A percentile compares a stretch with the other conserved stretches of the same genome.
phyloP scores from a whole-genome alignment of 1,140 invertebrate genomes.

The Bursaphelenchus mucronatus region DNA sequence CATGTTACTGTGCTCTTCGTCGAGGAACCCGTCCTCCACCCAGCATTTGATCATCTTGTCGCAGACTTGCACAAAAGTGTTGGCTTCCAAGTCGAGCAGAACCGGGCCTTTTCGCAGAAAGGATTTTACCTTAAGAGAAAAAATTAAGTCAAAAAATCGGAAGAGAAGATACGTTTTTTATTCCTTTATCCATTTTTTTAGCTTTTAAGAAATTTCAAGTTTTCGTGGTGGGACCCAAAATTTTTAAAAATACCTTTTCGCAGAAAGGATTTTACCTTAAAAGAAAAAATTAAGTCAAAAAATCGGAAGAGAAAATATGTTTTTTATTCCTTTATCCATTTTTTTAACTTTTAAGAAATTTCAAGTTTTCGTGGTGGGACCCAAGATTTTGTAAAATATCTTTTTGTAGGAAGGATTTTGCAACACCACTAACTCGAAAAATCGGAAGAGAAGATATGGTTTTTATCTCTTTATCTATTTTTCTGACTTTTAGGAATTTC shows the following conservation, averaged over 20 bases:
- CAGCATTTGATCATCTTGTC: constrained; percentile 39
- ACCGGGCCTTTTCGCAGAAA: constrained; percentile 39
- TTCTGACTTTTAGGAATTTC: no score
- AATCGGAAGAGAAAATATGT: constrained; percentile 10
- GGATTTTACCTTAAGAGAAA: constrained; percentile 21
- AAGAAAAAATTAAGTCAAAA: constrained; percentile 13
- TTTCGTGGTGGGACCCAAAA: not conserved
- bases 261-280: constrained; percentile 32
- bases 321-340: no score
- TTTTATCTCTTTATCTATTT: no score
- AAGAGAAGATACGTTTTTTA: not conserved
- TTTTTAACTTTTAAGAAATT: no score
- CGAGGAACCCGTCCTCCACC: constrained; percentile 26
- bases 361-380: not conserved
- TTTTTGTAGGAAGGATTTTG: constrained; percentile 35
- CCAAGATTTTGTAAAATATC: constrained; percentile 14
- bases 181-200: no score
- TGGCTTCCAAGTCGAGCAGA: constrained; percentile 28
- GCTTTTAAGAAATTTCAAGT: not conserved
- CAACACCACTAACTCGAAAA: constrained; percentile 9
- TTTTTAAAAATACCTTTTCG: constrained; percentile 27
- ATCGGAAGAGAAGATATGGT: constrained; percentile 4
- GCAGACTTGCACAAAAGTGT: constrained; percentile 33
- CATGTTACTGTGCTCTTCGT: constrained; percentile 27
- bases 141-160: constrained; percentile 19